phyloP scores from a whole-genome alignment of 2,888 invertebrate genomes.

The Agrochola circellaris region DNA sequence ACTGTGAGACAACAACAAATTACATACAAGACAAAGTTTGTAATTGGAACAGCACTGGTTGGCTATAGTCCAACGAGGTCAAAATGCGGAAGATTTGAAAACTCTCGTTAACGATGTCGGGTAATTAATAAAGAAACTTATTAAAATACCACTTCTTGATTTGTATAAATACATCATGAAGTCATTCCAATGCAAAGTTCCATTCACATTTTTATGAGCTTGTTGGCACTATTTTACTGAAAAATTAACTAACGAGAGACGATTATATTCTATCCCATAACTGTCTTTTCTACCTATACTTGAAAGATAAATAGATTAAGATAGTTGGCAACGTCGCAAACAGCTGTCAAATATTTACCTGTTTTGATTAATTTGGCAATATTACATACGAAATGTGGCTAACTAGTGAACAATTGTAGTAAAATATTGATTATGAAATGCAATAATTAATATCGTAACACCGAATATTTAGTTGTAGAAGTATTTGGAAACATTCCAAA shows the following conservation, averaged over 20 bases:
- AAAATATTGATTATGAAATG: too few relatives aligned
- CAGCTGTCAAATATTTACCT: too few relatives aligned
- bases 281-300: background rate
- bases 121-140: slow-evolving; percentile 27
- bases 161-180: background rate
- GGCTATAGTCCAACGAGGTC: slow-evolving; percentile 61
- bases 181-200: background rate
- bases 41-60: slow-evolving; percentile 37
- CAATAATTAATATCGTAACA: too few relatives aligned
- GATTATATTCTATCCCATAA: background rate
- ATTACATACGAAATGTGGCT: too few relatives aligned
- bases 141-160: background rate
- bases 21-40: slow-evolving; percentile 22
- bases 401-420: too few relatives aligned
- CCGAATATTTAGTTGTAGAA: too few relatives aligned
- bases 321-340: too few relatives aligned
- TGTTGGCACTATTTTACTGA: background rate
- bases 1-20: slow-evolving; percentile 13
- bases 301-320: background rate
- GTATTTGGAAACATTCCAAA: too few relatives aligned
- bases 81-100: slow-evolving; percentile 20
- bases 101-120: slow-evolving; percentile 22
- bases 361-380: too few relatives aligned
- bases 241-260: background rate
- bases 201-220: background rate